A percentile compares a stretch with the other conserved stretches of the same genome.
Evolutionary conservation across 2,113 vertebrate species (phyloP).

Genomic region (Alaudala cheleensis): DNA sequence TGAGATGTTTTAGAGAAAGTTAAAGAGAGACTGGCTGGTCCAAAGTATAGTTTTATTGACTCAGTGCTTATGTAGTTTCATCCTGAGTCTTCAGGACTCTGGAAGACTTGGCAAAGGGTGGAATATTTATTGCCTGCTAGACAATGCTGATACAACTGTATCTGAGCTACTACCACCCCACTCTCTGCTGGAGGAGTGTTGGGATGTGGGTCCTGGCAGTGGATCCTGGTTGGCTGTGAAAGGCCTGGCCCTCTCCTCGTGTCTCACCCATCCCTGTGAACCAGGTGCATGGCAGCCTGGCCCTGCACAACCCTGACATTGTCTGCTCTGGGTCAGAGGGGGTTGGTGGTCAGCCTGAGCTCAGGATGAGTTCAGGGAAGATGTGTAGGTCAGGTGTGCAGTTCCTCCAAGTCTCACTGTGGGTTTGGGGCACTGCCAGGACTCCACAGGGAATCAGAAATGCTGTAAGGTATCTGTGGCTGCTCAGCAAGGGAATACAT

Average conservation of each 20-base stretch:
- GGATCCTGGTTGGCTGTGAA: background rate
- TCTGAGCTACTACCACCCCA: background rate
- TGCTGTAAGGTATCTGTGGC: background rate
- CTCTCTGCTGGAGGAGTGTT: background rate
- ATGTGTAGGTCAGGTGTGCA: background rate
- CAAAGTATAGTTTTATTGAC: conserved; percentile 35
- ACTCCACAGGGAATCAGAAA: background rate
- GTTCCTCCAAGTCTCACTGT: background rate
- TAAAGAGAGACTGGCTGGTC: conserved; percentile 39
- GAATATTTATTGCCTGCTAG: background rate
- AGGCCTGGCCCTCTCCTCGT: background rate
- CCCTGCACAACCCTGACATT: background rate
- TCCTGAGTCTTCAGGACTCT: background rate
- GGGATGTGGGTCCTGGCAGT: background rate
- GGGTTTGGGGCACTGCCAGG: background rate
- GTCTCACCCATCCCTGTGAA: background rate
- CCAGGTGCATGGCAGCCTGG: background rate
- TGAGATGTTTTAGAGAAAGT: background rate
- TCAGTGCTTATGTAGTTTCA: background rate
- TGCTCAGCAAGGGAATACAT: background rate
- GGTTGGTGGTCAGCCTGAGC: background rate
- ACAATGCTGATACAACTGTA: background rate
- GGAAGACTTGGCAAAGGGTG: background rate
- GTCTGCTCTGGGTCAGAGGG: background rate
- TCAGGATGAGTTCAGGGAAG: background rate